Evolutionary conservation across 2,797 vertebrate species (phyloP).

Genomic region (Varecia variegata): DNA sequence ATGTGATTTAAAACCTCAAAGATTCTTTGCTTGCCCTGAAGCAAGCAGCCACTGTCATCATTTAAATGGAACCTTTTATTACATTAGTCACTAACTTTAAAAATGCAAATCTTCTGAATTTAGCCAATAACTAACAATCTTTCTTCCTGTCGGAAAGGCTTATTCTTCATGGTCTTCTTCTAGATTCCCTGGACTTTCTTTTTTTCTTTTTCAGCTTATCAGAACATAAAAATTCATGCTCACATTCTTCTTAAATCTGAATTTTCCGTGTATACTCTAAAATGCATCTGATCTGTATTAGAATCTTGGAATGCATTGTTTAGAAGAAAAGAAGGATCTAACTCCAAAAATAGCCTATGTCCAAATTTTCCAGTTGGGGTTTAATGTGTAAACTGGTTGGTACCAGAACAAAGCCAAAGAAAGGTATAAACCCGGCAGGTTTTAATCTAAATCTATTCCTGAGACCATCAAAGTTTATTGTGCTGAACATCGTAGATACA

Average conservation of each 20-base stretch:
- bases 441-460: neutral
- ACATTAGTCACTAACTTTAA: slow-evolving; percentile 65
- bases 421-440: neutral
- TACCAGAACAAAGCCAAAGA: slow-evolving; percentile 14
- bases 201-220: neutral
- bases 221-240: neutral
- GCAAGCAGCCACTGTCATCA: slow-evolving; percentile 55
- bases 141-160: slow-evolving; percentile 28
- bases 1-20: slow-evolving; percentile 64
- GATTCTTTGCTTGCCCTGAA: slow-evolving; percentile 54
- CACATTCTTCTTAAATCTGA: slow-evolving; percentile 1
- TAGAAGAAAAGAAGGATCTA: neutral
- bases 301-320: slow-evolving; percentile 3
- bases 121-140: slow-evolving; percentile 34
- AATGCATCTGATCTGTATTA: neutral
- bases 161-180: slow-evolving; percentile 24
- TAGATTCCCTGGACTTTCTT: slow-evolving; percentile 21
- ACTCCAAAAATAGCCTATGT: neutral
- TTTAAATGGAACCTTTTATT: slow-evolving; percentile 61
- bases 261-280: neutral
- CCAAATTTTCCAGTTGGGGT: neutral
- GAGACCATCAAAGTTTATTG: neutral
- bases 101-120: slow-evolving; percentile 64
- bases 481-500: neutral
- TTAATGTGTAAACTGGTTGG: neutral